A percentile compares a stretch with the other conserved stretches of the same genome.
Evolutionary conservation across 92 coral and sea anemone species (phyloP).

Genomic region (Epizoanthus illoricatus): DNA sequence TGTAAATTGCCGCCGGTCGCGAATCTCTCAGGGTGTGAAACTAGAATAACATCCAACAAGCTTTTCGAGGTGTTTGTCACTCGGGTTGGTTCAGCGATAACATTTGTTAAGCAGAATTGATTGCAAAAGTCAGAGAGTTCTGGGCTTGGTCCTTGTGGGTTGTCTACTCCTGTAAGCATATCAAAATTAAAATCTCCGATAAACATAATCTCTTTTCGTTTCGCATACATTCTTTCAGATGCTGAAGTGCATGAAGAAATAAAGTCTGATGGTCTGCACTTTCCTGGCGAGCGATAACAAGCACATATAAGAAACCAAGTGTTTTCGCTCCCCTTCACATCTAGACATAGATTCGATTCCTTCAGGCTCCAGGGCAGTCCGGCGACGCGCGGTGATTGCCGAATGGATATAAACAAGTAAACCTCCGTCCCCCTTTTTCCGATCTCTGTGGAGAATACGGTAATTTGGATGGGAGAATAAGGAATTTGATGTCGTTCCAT

Average conservation of each 20-base stretch:
- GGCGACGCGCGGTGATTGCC: slow-evolving; percentile 11
- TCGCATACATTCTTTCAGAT: slow-evolving; percentile 32
- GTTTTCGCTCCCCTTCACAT: slow-evolving; percentile 41
- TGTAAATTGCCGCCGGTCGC: slow-evolving; percentile 49
- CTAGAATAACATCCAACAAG: slow-evolving; percentile 43
- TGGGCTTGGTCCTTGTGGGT: slow-evolving; percentile 10
- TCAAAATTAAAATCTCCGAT: slow-evolving; percentile 49
- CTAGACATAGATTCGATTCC: slow-evolving; percentile 51
- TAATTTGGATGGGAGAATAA: slow-evolving; percentile 13
- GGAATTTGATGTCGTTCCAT: not conserved
- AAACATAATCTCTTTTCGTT: slow-evolving; percentile 38
- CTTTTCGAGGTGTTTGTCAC: slow-evolving; percentile 19
- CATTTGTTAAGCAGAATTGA: slow-evolving; percentile 34
- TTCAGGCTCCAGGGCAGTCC: slow-evolving; percentile 23
- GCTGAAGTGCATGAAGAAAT: slow-evolving; percentile 40
- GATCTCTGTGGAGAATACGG: slow-evolving; percentile 20
- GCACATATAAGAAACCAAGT: slow-evolving; percentile 45
- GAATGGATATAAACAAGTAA: slow-evolving; percentile 23
- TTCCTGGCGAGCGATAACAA: slow-evolving; percentile 55
- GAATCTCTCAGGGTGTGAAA: slow-evolving; percentile 56
- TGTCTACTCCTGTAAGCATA: slow-evolving; percentile 7
- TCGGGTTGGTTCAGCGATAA: slow-evolving; percentile 22
- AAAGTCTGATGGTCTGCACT: slow-evolving; percentile 47
- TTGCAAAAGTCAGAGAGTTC: slow-evolving; percentile 33
- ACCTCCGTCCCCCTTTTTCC: slow-evolving; percentile 39